phyloP scores from a whole-genome alignment of 2,888 invertebrate genomes.

The Drosophila mettleri region DNA sequence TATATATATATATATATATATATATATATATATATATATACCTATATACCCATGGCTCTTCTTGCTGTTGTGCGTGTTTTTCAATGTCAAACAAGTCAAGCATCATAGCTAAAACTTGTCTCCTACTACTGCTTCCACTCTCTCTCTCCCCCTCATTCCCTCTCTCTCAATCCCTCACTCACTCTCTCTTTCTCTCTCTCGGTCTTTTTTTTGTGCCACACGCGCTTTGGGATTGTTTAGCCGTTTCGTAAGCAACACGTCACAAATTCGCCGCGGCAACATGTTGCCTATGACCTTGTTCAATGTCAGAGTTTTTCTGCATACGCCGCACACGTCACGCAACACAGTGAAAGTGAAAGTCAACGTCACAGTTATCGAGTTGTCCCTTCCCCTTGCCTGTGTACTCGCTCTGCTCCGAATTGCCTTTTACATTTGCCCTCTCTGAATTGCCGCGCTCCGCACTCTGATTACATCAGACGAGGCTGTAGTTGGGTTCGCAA shows the following conservation, averaged over 20 bases:
- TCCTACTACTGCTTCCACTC: not conserved
- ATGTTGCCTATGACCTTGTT: constrained; percentile 76
- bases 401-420: not conserved
- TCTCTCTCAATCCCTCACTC: not conserved
- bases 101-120: constrained; percentile 17
- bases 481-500: constrained; percentile 19
- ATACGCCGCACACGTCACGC: constrained; percentile 55
- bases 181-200: not conserved
- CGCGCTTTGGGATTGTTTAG: constrained; percentile 31
- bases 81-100: constrained; percentile 79
- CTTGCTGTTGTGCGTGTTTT: constrained; percentile 35
- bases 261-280: constrained; percentile 39
- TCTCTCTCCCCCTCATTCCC: constrained; percentile 3
- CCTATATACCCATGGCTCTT: not conserved
- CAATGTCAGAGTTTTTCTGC: constrained; percentile 64
- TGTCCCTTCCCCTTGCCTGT: no score
- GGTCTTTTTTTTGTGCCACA: constrained; percentile 24
- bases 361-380: constrained; percentile 57
- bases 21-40: constrained; percentile 5
- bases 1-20: constrained; percentile 4
- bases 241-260: constrained; percentile 67
- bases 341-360: constrained; percentile 70
- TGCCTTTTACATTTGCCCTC: constrained; percentile 2
- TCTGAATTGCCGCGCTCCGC: constrained; percentile 36
- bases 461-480: constrained; percentile 67